Evolutionary conservation across 2,113 vertebrate genomes (phyloP).

Genomic region (Gobius niger): DNA sequence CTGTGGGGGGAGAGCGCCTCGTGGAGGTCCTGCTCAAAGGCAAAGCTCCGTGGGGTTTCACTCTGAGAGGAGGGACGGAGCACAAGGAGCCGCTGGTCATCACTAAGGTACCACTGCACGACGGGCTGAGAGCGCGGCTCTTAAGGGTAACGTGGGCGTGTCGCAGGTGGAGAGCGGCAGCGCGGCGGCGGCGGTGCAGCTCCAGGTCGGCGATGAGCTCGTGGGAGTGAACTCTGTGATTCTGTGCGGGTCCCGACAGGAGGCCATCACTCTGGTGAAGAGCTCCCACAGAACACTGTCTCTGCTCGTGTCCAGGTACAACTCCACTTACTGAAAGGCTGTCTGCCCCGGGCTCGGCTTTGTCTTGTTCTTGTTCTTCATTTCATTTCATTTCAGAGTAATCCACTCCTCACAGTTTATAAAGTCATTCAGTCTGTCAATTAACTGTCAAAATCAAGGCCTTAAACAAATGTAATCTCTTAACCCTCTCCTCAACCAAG

Average conservation of each 20-base stretch:
- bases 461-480: no score
- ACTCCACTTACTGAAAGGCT: no score
- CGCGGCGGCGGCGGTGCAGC: constrained; percentile 76
- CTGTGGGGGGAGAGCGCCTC: constrained; percentile 29
- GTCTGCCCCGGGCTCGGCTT: no score
- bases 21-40: constrained; percentile 57
- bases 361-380: no score
- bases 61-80: constrained; percentile 85
- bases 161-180: constrained; percentile 85
- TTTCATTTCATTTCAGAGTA: no score
- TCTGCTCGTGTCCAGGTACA: constrained; percentile 86
- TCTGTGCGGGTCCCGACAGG: constrained; percentile 87
- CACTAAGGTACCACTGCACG: constrained; percentile 80
- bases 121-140: no score
- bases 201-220: constrained; percentile 87
- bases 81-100: constrained; percentile 86
- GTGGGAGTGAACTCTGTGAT: constrained; percentile 83
- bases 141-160: not conserved
- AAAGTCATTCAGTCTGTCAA: no score
- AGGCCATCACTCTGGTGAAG: constrained; percentile 90
- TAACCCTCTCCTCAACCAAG: no score
- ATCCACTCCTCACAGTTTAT: no score
- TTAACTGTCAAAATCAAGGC: no score
- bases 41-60: constrained; percentile 88
- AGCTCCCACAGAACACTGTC: constrained; percentile 84